These are phyloP conservation scores for Acronicta psi DNA, from an alignment of 2,888 invertebrate genomes.

Conservation along the genomic window DNA sequence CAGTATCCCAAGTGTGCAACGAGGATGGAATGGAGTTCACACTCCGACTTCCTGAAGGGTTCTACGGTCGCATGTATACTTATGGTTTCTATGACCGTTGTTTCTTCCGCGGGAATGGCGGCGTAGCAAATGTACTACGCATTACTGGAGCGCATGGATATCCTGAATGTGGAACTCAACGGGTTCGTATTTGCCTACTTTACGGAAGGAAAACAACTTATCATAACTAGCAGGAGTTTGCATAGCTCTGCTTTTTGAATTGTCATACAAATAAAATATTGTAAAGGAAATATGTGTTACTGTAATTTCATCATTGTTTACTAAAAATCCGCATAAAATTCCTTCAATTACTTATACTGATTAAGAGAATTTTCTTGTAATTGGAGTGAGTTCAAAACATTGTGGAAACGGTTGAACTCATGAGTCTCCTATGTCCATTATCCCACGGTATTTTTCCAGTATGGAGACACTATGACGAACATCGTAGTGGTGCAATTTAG, in stretches of 20 bases:
- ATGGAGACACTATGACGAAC: conserved; percentile 97
- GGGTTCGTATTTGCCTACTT: conserved; percentile 81
- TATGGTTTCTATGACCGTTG: conserved; percentile 97
- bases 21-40: conserved; percentile 98
- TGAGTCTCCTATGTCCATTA: not conserved
- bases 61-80: conserved; percentile 96
- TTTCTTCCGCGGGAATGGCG: conserved; percentile 97
- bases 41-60: conserved; percentile 95
- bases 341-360: not conserved
- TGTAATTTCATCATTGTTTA: not conserved
- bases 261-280: no score
- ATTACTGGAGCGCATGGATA: conserved; percentile 97
- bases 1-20: conserved; percentile 96
- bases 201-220: no score
- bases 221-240: no score
- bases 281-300: not conserved
- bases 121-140: conserved; percentile 93
- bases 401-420: not conserved
- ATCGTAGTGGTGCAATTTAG: conserved; percentile 98
- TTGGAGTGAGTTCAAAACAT: not conserved
- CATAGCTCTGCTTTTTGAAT: not conserved
- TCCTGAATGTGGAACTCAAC: conserved; percentile 97
- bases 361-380: not conserved
- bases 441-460: conserved; percentile 87
- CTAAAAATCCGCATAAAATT: not conserved